These are phyloP conservation scores for Aurelia sp. DNA, from an alignment of 30 jellyfish, hydroid and myxozoan species.

Conservation along the genomic window DNA sequence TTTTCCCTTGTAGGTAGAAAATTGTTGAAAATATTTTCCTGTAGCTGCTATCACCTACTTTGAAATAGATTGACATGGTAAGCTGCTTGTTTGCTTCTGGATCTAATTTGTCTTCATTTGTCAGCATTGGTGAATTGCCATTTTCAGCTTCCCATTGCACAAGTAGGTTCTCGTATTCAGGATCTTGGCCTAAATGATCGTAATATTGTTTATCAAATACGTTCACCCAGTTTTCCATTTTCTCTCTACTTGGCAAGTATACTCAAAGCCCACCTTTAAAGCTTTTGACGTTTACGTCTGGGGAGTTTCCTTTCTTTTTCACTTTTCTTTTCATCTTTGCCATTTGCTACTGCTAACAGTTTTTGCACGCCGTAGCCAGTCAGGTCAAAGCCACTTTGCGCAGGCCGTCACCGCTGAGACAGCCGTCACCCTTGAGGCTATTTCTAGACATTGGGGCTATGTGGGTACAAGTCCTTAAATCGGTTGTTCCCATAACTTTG, in stretches of 20 bases:
- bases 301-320: slow-evolving; percentile 14
- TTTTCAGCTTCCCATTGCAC: slow-evolving; percentile 13
- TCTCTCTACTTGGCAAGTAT: too few species aligned
- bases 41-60: neutral
- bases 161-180: neutral
- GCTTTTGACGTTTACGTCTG: slow-evolving; percentile 3
- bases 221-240: slow-evolving; percentile 11
- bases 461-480: too few species aligned
- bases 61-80: slow-evolving; percentile 4
- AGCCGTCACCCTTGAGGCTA: too few species aligned
- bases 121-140: slow-evolving; percentile 12
- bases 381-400: neutral
- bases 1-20: too few species aligned
- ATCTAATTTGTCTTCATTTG: slow-evolving; percentile 5
- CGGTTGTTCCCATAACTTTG: too few species aligned
- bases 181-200: slow-evolving; percentile 32
- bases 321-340: slow-evolving; percentile 18
- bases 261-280: too few species aligned
- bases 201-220: slow-evolving; percentile 15
- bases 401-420: too few species aligned
- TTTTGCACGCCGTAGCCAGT: slow-evolving; percentile 2
- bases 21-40: slow-evolving; percentile 11
- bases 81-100: slow-evolving; percentile 19
- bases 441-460: too few species aligned
- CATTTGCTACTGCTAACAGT: neutral